Evolutionary conservation across 2,888 invertebrate species (phyloP).

Genomic region (Marronus borbonicus): DNA sequence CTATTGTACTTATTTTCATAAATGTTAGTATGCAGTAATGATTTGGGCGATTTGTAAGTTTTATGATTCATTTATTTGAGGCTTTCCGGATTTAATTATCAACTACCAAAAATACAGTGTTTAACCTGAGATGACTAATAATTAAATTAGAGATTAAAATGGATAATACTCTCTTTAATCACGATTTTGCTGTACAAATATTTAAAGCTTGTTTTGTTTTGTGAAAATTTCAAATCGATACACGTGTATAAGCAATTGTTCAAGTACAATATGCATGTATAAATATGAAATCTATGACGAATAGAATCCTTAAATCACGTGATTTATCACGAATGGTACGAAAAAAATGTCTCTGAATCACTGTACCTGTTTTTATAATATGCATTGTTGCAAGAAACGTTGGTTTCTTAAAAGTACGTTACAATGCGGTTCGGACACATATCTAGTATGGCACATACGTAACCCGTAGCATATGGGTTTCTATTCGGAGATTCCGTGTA

Average conservation of each 20-base stretch:
- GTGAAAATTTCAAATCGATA: neutral
- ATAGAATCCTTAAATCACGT: too few relatives aligned
- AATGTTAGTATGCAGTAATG: too few relatives aligned
- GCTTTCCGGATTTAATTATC: too few relatives aligned
- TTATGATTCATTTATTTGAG: too few relatives aligned
- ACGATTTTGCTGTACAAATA: neutral
- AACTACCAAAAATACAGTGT: too few relatives aligned
- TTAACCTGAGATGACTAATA: neutral
- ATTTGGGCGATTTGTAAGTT: too few relatives aligned
- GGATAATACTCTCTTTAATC: too few relatives aligned
- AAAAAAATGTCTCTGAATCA: slow-evolving; percentile 6
- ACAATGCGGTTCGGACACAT: neutral
- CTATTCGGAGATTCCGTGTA: slow-evolving; percentile 55
- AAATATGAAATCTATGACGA: too few relatives aligned
- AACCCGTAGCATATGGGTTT: slow-evolving; percentile 53
- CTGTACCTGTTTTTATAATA: slow-evolving; percentile 5
- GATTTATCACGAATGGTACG: neutral
- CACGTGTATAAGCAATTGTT: neutral
- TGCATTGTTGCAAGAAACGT: slow-evolving; percentile 16
- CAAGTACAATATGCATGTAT: too few relatives aligned
- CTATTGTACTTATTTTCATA: too few relatives aligned
- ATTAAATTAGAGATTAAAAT: too few relatives aligned
- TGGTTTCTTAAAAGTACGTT: slow-evolving; percentile 23
- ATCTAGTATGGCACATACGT: neutral
- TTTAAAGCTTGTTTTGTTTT: slow-evolving; percentile 1